Evolutionary conservation across 2,888 invertebrate species (phyloP).

Genomic region (Drosophila subquinaria): DNA sequence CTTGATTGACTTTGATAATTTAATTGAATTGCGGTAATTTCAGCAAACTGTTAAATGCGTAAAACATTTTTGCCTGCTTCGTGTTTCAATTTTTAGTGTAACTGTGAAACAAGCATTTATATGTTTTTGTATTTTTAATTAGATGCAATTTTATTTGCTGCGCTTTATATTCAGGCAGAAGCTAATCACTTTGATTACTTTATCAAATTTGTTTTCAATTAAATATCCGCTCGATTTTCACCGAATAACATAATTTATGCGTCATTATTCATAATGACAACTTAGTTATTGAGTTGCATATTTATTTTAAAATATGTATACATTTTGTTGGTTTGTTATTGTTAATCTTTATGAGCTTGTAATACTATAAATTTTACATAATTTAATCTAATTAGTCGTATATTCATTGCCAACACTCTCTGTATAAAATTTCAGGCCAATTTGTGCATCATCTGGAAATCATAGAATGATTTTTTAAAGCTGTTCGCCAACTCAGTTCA

Average conservation of each 20-base stretch:
- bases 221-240: constrained; percentile 25
- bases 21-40: constrained; percentile 60
- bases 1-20: constrained; percentile 64
- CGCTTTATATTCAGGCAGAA: constrained; percentile 12
- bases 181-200: constrained; percentile 42
- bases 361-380: constrained; percentile 10
- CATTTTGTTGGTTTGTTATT: not conserved
- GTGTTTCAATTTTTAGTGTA: constrained; percentile 2
- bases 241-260: constrained; percentile 66
- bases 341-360: constrained; percentile 7
- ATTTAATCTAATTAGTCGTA: constrained; percentile 6
- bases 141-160: constrained; percentile 4
- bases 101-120: not conserved
- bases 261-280: constrained; percentile 23
- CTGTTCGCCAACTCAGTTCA: constrained; percentile 29
- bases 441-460: not conserved
- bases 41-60: constrained; percentile 16
- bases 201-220: constrained; percentile 49
- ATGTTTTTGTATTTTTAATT: not conserved
- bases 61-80: constrained; percentile 4
- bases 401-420: not conserved
- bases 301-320: constrained; percentile 1
- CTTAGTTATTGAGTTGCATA: constrained; percentile 20
- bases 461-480: constrained; percentile 5
- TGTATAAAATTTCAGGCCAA: not conserved